Base-by-base conservation (phyloP, 2,797 vertebrate genomes). In the Catamblyrhynchus diadema region DNA sequence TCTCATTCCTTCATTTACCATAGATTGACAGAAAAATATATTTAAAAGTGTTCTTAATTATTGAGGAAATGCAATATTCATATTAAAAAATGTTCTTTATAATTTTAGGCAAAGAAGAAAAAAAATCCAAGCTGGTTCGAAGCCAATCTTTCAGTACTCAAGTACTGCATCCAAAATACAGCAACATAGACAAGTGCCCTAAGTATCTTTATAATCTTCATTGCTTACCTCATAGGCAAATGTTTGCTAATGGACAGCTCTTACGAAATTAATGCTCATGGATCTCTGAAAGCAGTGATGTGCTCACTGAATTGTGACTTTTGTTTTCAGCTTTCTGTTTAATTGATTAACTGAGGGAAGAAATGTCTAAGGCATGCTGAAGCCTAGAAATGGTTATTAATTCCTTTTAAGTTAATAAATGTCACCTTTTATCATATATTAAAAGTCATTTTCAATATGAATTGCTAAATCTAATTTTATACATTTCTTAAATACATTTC, bases 101-200 rank as follows among this genome's bases (percentile, higher is more conserved):
- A 54, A 69, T 96, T 98, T 73, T 94, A 99, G 99, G 98, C 96
- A 99, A 99, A 98, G 99, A 99, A 97, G 98, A 98, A 94, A 99
- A 98, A 97, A 99, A 98, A 96, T 98, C 98, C 78, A 99, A 99
- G 97, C 95, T 99, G 96, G 98, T 98, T 65, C 98, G 99, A 94
- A 99, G 99, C 96, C 98, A 99, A 35, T 99, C 99, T 59, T 99
- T 99, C 96, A 99, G 98, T 97, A 99, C 98, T 96, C 99, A 99
- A 97, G 98, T 98, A 20, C 98, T 98, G 18, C 98, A 98, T 18
- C 97, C 98, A 88, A 99, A 99, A 98, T 98, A 99, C 66, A 92
- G 97, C 96, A 98, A 97, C 96, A 96, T 98, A 82, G 99, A 99
- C 74, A 98, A 99, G 97, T 97, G 98, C 87, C 47, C 96, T 96